Evolutionary conservation across 1,140 invertebrate genomes (phyloP).

Genomic region (Drosophila funebris): DNA sequence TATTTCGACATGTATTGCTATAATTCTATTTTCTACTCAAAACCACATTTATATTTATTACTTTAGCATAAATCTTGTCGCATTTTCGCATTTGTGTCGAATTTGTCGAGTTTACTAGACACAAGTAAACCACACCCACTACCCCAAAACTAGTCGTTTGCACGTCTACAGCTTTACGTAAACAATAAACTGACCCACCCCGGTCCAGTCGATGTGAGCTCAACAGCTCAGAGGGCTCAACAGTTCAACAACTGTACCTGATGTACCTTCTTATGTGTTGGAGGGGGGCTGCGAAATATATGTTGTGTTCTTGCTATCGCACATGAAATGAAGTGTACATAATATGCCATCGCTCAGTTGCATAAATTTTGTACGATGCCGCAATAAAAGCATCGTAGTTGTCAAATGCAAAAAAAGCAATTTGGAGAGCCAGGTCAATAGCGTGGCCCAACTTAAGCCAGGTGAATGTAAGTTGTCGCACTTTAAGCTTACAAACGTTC

Average conservation of each 20-base stretch:
- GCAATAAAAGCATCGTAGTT: constrained; percentile 73
- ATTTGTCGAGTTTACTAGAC: constrained; percentile 75
- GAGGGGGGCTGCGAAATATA: constrained; percentile 54
- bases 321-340: constrained; percentile 77
- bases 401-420: constrained; percentile 60
- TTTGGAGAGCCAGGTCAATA: constrained; percentile 20
- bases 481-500: background rate
- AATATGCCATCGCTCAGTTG: constrained; percentile 68
- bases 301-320: constrained; percentile 48
- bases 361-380: constrained; percentile 64
- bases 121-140: background rate
- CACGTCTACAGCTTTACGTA: constrained; percentile 67
- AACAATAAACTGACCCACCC: constrained; percentile 76
- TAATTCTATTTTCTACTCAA: constrained; percentile 82
- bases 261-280: constrained; percentile 25
- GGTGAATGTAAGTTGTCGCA: background rate
- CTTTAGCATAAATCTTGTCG: constrained; percentile 81
- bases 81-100: constrained; percentile 82
- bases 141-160: constrained; percentile 35
- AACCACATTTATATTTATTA: constrained; percentile 82
- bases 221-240: no score
- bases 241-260: constrained; percentile 52
- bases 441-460: background rate
- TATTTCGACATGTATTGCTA: constrained; percentile 54
- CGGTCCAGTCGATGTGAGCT: background rate